phyloP scores from a whole-genome alignment of 2,797 vertebrate genomes.

The Salarias fasciatus region DNA sequence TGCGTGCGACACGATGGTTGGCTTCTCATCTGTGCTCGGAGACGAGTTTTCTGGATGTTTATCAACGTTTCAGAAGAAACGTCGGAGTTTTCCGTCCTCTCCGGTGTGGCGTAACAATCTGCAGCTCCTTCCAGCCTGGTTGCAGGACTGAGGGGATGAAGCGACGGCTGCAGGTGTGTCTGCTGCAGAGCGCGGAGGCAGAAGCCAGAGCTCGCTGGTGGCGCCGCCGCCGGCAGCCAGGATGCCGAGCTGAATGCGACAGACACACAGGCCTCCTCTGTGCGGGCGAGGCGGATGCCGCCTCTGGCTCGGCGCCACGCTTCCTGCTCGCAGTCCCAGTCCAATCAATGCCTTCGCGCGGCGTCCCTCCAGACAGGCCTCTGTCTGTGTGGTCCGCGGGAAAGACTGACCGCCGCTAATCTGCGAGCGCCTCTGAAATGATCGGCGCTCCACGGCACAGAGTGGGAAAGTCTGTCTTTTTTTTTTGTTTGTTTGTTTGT shows the following conservation, averaged over 20 bases:
- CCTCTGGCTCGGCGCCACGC: slow-evolving; percentile 72
- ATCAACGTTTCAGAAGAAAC: too few species aligned
- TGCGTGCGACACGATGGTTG: slow-evolving; percentile 21
- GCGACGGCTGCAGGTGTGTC: slow-evolving; percentile 66
- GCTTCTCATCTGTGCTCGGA: too few species aligned
- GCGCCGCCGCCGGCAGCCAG: slow-evolving; percentile 61
- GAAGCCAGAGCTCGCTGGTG: slow-evolving; percentile 63
- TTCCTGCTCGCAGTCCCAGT: slow-evolving; percentile 76
- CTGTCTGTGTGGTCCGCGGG: slow-evolving; percentile 68
- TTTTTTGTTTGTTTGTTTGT: too few species aligned
- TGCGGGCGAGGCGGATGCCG: slow-evolving; percentile 67
- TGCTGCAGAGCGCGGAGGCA: slow-evolving; percentile 53
- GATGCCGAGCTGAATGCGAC: slow-evolving; percentile 60
- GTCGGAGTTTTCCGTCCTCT: too few species aligned
- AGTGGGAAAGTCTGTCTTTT: too few species aligned
- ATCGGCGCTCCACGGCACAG: slow-evolving; percentile 24
- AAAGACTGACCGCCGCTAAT: slow-evolving; percentile 65
- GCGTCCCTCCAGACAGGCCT: slow-evolving; percentile 69
- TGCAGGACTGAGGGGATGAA: slow-evolving; percentile 18
- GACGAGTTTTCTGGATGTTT: too few species aligned
- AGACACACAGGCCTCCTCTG: slow-evolving; percentile 74
- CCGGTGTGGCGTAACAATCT: too few species aligned
- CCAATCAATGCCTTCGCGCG: slow-evolving; percentile 79
- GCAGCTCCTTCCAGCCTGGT: too few species aligned
- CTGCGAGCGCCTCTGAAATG: slow-evolving; percentile 49